Conservation (phyloP, 2,113 vertebrate species). For the Paedocypris sp. region DNA sequence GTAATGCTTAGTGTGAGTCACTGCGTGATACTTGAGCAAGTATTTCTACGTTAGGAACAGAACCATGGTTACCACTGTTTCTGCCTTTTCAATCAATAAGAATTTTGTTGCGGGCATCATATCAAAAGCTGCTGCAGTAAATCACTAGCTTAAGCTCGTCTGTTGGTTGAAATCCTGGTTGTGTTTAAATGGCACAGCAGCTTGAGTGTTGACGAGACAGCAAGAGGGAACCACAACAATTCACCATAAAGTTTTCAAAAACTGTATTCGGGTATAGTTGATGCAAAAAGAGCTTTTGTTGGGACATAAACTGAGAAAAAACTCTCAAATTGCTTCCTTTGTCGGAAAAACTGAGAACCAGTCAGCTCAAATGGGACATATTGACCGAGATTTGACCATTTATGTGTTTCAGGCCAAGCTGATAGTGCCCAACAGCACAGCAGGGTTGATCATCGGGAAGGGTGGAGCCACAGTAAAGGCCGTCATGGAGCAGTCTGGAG, state of each 20-base stretch:
- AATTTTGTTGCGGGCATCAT: background rate
- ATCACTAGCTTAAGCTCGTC: background rate
- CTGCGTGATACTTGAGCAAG: conserved; percentile 9
- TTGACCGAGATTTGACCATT: too few species aligned
- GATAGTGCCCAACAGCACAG: conserved; percentile 88
- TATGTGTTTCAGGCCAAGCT: conserved; percentile 72
- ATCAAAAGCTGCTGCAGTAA: background rate
- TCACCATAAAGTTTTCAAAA: background rate
- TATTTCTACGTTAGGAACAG: background rate
- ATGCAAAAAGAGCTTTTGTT: background rate
- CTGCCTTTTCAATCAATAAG: background rate
- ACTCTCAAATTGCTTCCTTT: too few species aligned
- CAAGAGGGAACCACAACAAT: background rate
- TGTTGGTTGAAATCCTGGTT: background rate
- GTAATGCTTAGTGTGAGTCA: conserved; percentile 16
- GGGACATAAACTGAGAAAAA: background rate
- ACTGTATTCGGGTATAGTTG: background rate
- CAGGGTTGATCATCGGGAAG: conserved; percentile 86
- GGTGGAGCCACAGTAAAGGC: conserved; percentile 84
- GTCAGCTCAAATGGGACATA: too few species aligned
- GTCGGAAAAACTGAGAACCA: too few species aligned
- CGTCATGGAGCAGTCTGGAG: conserved; percentile 88
- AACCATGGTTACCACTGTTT: conserved; percentile 31
- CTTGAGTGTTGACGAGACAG: background rate
- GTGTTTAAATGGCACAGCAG: background rate